Evolutionary conservation across 2,797 vertebrate genomes (phyloP), one percentile per base, ranked within the genome.

Genomic region (Geotrypetes seraphini): DNA sequence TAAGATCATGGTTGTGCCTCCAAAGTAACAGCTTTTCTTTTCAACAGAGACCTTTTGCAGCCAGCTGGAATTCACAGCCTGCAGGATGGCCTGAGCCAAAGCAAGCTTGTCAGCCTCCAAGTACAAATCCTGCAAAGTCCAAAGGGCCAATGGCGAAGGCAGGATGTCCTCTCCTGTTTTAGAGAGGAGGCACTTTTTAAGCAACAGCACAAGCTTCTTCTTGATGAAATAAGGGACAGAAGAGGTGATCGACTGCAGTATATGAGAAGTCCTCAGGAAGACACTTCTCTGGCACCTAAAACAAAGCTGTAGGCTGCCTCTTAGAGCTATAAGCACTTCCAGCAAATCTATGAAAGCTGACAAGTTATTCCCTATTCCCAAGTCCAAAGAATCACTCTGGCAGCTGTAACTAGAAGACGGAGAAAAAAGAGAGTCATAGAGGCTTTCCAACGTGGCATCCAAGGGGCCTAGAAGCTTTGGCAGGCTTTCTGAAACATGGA

Each of bases 181-280:
- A 32, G 51, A 52, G 5, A 92, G 78, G 13, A 89, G 42, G 7
- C 64, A 75, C 41, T 72, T 84, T 71, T 97, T 98, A 28, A 97
- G 60, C 5, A 97, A 62, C 31, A 91, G 45, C 36, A 96, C 51
- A 0, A 53, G 53, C 30, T 69, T 73, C 50, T 81, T 94, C 52
- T 81, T 86, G 20, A 91, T 69, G 22, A 83, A 76, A 26, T 79
- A 77, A 19, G 62, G 51, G 9, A 71, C 2, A 2, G 76, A 63
- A 25, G 62, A 64, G 30, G 48, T 60, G 28, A 79, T 23, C 1
- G 67, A 8, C 0, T 31, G 32, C 12, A 95, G 61, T 16, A 87
- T 53, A 1, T 40, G 56, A 3, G 71, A 47, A 9, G 73, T 53
- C 17, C 75, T 77, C 19, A 55, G 22, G 46, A 81, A 71, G 2